Base-by-base conservation (phyloP, 2,113 vertebrate genomes). In the Corydoras sp. region DNA sequence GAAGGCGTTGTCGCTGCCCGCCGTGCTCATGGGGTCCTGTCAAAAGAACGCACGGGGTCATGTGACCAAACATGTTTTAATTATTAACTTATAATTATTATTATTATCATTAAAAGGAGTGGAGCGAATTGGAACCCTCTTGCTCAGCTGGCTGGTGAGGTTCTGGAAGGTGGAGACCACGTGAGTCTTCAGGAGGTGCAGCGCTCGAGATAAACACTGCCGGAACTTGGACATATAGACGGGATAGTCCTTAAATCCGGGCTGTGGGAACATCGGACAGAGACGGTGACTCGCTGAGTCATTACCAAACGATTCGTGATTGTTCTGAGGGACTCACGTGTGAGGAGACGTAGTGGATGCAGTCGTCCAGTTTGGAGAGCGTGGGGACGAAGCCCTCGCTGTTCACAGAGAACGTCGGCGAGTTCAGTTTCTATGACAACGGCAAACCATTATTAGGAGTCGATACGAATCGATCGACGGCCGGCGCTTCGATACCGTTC, bases 351-450 rank as follows among this genome's bases (percentile, higher is more conserved):
- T 99, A 98, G 10, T 92, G 90, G 77, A 99, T 92, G 85, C 97
- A 98, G 83, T 97, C 95, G 83, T 99, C 97, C 76, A 99, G 80
- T 76, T 95, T 98, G 62, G 95, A 93, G 66, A 99, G 88, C 93
- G 94, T 96, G 15, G 96, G 95, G 81, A 99, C 93, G 87, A 99
- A 99, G 77, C 94, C 94, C 87, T 99, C 97, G 79, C 92, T 96
- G 86, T 95, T 99, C 83, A 99, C 96, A 0, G 96, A 98, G 64
- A 98, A 80, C 0, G 92, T 95, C 10, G 94, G 91, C 0, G 94
- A 98, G 87, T 96, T 98, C 85, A 99, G 55, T 91, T 97, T 99
- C 97, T 99, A 88, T 68, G 85, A 10, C 51, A 0, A 3, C 4
- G 29, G 55, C 24, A 2, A 61, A 32, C 64, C 31, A 10, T 31